Evolutionary conservation across 2,113 vertebrate species (phyloP).

Genomic region (Ochotona princeps): DNA sequence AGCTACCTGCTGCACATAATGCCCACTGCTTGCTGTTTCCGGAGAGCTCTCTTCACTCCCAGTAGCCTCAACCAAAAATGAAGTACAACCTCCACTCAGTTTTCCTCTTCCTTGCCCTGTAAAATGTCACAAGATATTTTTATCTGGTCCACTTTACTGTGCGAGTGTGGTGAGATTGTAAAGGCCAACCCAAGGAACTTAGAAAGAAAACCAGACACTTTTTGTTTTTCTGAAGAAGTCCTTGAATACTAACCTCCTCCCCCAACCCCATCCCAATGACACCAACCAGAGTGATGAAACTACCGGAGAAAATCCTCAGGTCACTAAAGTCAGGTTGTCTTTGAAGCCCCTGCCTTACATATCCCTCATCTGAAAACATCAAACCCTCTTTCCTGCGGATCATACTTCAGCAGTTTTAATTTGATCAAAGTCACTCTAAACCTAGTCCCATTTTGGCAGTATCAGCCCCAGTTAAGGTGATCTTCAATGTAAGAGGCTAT

Average conservation of each 20-base stretch:
- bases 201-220: not conserved
- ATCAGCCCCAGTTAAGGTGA: not conserved
- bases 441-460: not conserved
- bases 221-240: not conserved
- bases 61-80: not conserved
- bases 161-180: not conserved
- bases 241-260: not conserved
- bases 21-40: not conserved
- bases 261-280: too few relatives aligned
- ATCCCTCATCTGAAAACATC: not conserved
- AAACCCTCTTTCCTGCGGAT: not conserved
- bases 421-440: constrained; percentile 30
- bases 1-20: too few relatives aligned
- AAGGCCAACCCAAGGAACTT: not conserved
- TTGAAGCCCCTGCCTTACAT: not conserved
- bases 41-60: not conserved
- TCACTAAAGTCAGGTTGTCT: not conserved
- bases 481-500: not conserved
- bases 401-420: not conserved
- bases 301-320: not conserved
- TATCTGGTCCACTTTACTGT: not conserved
- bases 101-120: not conserved
- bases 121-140: not conserved
- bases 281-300: not conserved
- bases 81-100: not conserved